Evolutionary conservation across 2,797 vertebrate genomes (phyloP).

Genomic region (Pachyuromys duprasi): DNA sequence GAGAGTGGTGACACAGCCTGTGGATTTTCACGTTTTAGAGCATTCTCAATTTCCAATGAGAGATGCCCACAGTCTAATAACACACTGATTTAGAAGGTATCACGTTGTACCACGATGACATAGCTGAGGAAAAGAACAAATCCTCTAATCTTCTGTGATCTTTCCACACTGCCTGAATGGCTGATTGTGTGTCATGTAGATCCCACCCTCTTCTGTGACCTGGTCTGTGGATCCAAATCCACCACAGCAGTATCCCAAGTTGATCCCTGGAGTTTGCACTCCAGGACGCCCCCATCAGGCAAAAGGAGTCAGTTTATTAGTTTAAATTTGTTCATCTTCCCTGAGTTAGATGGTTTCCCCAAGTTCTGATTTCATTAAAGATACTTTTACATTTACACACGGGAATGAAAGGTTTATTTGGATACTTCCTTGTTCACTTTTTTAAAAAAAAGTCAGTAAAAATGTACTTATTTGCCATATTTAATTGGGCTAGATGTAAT

Average conservation of each 20-base stretch:
- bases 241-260: background rate
- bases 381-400: background rate
- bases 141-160: background rate
- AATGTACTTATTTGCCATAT: background rate
- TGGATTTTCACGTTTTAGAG: background rate
- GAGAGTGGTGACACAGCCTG: background rate
- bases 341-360: slow-evolving; percentile 19
- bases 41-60: background rate
- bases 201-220: background rate
- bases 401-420: background rate
- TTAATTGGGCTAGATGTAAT: slow-evolving; percentile 24
- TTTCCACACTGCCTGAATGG: background rate
- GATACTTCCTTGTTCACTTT: slow-evolving; percentile 6
- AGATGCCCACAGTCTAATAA: background rate
- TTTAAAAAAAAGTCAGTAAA: slow-evolving; percentile 5
- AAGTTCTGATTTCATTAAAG: background rate
- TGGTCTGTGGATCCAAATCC: background rate
- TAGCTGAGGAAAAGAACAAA: background rate
- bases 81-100: background rate
- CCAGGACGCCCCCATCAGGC: background rate
- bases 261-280: background rate
- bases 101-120: background rate
- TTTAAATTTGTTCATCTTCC: background rate
- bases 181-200: background rate
- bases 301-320: background rate